These are phyloP conservation scores for Panthera uncia DNA, from an alignment of 2,113 vertebrate species.

Conservation along the genomic window DNA sequence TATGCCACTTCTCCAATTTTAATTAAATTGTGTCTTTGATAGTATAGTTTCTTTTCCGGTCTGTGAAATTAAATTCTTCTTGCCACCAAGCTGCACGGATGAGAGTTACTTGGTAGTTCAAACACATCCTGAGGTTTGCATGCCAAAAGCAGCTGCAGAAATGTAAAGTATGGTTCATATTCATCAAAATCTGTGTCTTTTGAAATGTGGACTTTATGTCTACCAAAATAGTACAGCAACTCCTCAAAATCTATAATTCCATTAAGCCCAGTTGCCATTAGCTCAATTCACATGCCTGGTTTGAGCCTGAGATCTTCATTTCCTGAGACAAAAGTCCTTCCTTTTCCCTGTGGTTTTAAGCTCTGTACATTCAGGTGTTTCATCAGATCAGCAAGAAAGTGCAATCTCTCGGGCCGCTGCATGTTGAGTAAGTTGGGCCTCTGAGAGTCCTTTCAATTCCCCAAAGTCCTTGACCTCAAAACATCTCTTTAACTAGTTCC, in stretches of 20 bases:
- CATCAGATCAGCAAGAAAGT: conserved; percentile 47
- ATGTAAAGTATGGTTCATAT: conserved; percentile 11
- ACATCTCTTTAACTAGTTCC: conserved; percentile 1
- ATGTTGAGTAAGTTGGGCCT: neutral
- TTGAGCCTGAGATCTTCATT: conserved; percentile 3
- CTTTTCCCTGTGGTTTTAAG: neutral
- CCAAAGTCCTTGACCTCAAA: conserved; percentile 33
- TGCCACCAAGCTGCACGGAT: neutral
- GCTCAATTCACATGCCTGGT: neutral
- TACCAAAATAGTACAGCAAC: conserved; percentile 30
- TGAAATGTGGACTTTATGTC: conserved; percentile 47
- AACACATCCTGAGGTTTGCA: conserved; percentile 41
- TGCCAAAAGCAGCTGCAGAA: conserved; percentile 50
- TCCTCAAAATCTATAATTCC: conserved; percentile 22
- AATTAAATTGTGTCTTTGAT: neutral
- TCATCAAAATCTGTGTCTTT: conserved; percentile 18
- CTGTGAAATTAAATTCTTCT: conserved; percentile 48
- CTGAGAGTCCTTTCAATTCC: neutral
- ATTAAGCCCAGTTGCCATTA: neutral
- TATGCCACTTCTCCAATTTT: conserved; percentile 37
- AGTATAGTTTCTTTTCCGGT: conserved; percentile 28
- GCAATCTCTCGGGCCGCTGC: neutral
- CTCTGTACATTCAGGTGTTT: conserved; percentile 47
- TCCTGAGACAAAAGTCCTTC: conserved; percentile 31
- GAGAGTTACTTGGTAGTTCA: conserved; percentile 40